Base-by-base conservation (phyloP, 1,140 invertebrate genomes). In the Tetranychus cinnabarinus region DNA sequence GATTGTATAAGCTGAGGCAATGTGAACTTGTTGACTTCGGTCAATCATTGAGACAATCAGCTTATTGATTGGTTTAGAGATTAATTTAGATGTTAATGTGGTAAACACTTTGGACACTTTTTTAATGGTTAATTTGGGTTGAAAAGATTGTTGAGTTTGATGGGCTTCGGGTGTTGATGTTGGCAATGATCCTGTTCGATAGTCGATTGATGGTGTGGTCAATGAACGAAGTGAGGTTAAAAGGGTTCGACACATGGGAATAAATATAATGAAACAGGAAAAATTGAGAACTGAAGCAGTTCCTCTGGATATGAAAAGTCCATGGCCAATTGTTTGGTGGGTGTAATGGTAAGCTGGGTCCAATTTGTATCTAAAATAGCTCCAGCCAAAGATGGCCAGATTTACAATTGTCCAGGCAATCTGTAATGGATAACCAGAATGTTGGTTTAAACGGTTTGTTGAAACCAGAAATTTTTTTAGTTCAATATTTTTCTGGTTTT, bases 261-360 rank as follows among this genome's bases (percentile, higher is more conserved):
- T 46, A n/a, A 67, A 54, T 31, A 66, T 62, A n/a, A 66, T 52
- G 34, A 60, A 64, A 48, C 65, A 67, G 50, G 60, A 62, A n/a
- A 67, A 52, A 59, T 67, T 66, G 23, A 67, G 46, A 4, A 66
- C 62, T 23, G 65, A 59, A 12, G 65, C 66, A 15, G 66, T 61
- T 12, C 61, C 66, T 31, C 66, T 61, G 8, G 66, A 64, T 31
- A 67, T 47, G 58, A 65, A 67, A 12, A 67, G 46, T 54, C 65
- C 64, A 54, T 23, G n/a, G 50, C 50, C 50, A 6, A 54, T 23
- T 1, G 34, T 54, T 54, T 54, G n/a, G 50, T 54, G 50, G 50
- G 34, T 54, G 15, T 54, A 54, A 34, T 31, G 34, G 15, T 54
- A 54, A 31, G n/a, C 34, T 23, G 50, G 50, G 15, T 54, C 15